A percentile compares a stretch with the other conserved stretches of the same genome.
Conservation (phyloP, 2,113 vertebrate genomes). For the Kobus ellipsiprymnus region DNA sequence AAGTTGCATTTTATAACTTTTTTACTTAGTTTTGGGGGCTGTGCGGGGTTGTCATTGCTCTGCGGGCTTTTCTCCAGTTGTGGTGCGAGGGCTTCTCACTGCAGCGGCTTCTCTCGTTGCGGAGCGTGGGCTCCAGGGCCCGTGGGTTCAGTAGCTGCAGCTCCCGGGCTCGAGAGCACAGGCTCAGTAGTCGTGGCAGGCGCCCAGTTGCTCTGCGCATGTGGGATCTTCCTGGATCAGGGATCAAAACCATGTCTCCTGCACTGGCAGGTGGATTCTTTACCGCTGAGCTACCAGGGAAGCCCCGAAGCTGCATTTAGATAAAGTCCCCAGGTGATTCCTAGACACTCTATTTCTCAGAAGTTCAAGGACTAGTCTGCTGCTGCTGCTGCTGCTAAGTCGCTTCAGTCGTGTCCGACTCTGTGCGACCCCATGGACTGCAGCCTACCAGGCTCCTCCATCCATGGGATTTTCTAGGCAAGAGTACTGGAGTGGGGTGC, state of each 20-base stretch:
- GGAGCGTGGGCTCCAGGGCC: rapidly evolving
- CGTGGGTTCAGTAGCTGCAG: not conserved
- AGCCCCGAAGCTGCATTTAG: not conserved
- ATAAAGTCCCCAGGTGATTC: not conserved
- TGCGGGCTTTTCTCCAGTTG: not conserved
- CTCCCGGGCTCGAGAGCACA: not conserved
- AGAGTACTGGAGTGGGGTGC: too few relatives aligned
- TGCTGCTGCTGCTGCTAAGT: too few relatives aligned
- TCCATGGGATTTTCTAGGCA: too few relatives aligned
- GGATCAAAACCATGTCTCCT: not conserved
- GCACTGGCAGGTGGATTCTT: not conserved
- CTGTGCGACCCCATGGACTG: too few relatives aligned
- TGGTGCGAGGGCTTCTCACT: not conserved
- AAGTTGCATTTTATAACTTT: not conserved
- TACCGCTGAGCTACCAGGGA: not conserved
- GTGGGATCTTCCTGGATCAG: not conserved
- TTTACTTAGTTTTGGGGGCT: not conserved
- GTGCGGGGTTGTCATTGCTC: not conserved
- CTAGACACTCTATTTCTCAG: not conserved
- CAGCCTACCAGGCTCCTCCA: too few relatives aligned
- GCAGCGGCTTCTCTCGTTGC: rapidly evolving
- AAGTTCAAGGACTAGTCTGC: not conserved
- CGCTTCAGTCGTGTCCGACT: too few relatives aligned
- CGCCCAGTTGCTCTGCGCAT: not conserved
- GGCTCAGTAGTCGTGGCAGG: rapidly evolving